Evolutionary conservation across 2,113 vertebrate species (phyloP), one percentile per base, ranked within the genome.

Genomic region (Lichenostomus cassidix): DNA sequence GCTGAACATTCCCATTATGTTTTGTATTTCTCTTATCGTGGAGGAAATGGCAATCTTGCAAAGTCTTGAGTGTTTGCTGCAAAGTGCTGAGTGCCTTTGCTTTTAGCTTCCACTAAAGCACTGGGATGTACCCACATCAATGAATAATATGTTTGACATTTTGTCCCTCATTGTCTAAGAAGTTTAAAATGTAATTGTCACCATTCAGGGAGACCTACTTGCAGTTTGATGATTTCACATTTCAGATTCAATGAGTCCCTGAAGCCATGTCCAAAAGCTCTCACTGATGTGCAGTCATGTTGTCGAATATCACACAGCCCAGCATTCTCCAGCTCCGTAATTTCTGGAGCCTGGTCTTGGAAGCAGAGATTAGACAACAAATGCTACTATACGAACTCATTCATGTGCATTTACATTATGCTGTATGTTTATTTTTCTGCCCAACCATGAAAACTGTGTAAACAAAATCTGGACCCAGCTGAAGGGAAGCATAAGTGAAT

Each of bases 141-240:
- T 33, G 27, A 90, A 39, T 76, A 82, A 42, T 42, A 65, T 0
- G 10, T 49, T 55, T 37, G 80, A 44, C 41, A 27, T 28, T 65
- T 68, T 78, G 56, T 8, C 49, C 35, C 67, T 69, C 2, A 0
- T 24, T 87, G 42, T 73, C 33, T 8, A 37, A 67, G 50, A 80
- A 94, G 15, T 62, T 91, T 58, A 68, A 87, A 83, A 75, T 46
- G 14, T 27, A 50, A 84, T 47, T 46, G 63, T 82, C 67, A 55
- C 52, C 70, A 49, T 41, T 58, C 39, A 91, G 68, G 28, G 77
- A 86, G 50, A 94, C 94, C 82, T 98, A 99, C 99, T 98, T 99
- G 98, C 95, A 99, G 97, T 95, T 98, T 98, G 89, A 97, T 97
- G 96, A 99, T 95, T 98, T 99, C 99, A 98, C 99, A 99, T 96